Percentiles rank a stretch among this genome's conserved stretches.
phyloP scores from a whole-genome alignment of 2,888 invertebrate species.

The Cyclophora albipunctata region DNA sequence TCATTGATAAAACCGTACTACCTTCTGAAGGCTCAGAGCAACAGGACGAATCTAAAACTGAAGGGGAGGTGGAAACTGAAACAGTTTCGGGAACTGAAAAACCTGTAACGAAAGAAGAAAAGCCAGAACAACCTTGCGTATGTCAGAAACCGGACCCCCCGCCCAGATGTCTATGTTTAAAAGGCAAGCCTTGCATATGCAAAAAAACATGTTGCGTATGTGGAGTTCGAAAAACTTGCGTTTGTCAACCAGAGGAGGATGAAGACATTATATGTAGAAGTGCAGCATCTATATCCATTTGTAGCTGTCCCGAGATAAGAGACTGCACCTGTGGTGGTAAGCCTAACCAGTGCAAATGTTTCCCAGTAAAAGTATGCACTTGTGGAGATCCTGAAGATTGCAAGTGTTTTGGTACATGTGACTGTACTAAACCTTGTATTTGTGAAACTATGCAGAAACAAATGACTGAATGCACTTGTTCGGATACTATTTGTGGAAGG shows the following conservation, averaged over 20 bases:
- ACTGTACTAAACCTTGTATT: slow-evolving; percentile 48
- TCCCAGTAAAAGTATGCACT: slow-evolving; percentile 37
- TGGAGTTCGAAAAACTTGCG: slow-evolving; percentile 38
- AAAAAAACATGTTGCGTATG: slow-evolving; percentile 40
- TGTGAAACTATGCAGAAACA: slow-evolving; percentile 32
- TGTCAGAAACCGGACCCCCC: slow-evolving; percentile 45
- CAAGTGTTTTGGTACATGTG: slow-evolving; percentile 45
- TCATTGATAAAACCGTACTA: slow-evolving; percentile 14
- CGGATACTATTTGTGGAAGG: slow-evolving; percentile 14
- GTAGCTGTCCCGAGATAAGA: slow-evolving; percentile 35
- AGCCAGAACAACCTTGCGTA: slow-evolving; percentile 33
- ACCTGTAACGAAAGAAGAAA: slow-evolving; percentile 7
- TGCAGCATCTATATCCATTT: slow-evolving; percentile 38
- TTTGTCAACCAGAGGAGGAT: slow-evolving; percentile 39
- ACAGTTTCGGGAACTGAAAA: slow-evolving; percentile 3
- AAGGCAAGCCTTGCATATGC: slow-evolving; percentile 47
- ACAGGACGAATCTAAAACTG: slow-evolving; percentile 11
- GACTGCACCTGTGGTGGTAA: slow-evolving; percentile 39
- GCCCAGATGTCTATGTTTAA: slow-evolving; percentile 38
- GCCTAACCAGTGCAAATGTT: slow-evolving; percentile 40
- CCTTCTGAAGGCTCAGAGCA: slow-evolving; percentile 13
- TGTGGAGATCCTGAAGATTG: slow-evolving; percentile 53
- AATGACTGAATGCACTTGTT: slow-evolving; percentile 35
- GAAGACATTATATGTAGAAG: slow-evolving; percentile 29
- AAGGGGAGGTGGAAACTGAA: slow-evolving; percentile 10